Evolutionary conservation across 2,888 invertebrate species (phyloP).

Genomic region (Cephonodes hylas): DNA sequence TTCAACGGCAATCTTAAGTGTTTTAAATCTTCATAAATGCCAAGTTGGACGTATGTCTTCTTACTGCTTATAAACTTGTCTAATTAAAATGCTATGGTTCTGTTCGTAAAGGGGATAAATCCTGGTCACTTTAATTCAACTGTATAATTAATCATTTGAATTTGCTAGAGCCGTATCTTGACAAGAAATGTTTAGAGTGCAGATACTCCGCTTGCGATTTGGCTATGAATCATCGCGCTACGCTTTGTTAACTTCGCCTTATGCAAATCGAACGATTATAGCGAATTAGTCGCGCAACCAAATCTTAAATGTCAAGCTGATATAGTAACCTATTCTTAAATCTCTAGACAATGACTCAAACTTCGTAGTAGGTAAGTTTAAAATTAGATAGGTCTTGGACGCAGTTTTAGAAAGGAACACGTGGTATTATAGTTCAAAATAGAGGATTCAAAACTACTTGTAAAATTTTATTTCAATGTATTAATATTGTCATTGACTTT

Average conservation of each 20-base stretch:
- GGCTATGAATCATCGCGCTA: not conserved
- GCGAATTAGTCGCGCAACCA: constrained; percentile 1
- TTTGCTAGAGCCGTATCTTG: not conserved
- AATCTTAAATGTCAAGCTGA: constrained; percentile 5
- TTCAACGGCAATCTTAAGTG: not conserved
- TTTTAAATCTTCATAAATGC: not conserved
- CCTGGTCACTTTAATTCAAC: not conserved
- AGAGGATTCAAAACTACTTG: too few relatives aligned
- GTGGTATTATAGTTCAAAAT: too few relatives aligned
- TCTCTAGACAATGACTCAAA: not conserved
- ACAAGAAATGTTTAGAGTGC: not conserved
- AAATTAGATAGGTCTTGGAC: not conserved
- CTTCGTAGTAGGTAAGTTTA: not conserved
- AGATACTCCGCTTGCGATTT: not conserved
- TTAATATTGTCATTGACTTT: too few relatives aligned
- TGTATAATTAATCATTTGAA: not conserved
- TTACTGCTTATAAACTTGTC: not conserved
- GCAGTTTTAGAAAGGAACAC: too few relatives aligned
- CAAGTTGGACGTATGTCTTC: not conserved
- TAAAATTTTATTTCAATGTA: too few relatives aligned
- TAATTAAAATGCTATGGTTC: not conserved
- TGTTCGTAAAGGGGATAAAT: not conserved
- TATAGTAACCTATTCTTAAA: not conserved
- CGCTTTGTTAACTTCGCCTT: constrained; percentile 5
- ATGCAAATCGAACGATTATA: constrained; percentile 7